Conservation (phyloP, 2,888 invertebrate genomes). For the Xestoiulus laeticollis region DNA sequence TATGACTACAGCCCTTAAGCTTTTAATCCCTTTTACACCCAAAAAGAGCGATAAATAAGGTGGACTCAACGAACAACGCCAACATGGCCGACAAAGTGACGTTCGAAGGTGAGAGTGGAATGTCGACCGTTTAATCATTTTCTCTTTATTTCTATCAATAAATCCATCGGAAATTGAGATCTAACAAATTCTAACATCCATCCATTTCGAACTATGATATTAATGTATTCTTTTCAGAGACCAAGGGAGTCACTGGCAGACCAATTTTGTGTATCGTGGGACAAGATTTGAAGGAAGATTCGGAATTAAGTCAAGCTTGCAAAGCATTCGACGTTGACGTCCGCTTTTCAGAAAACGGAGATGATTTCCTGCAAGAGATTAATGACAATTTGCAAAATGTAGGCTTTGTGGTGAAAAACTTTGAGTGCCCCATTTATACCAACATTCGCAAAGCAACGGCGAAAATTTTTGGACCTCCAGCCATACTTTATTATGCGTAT, state of each 20-base stretch:
- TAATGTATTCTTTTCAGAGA: not conserved
- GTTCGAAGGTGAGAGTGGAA: not conserved
- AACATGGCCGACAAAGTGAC: constrained; percentile 36
- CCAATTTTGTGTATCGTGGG: constrained; percentile 48
- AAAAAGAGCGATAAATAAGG: not conserved
- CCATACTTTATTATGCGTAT: constrained; percentile 62
- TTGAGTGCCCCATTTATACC: constrained; percentile 77
- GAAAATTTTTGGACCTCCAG: constrained; percentile 64
- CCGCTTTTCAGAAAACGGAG: constrained; percentile 25
- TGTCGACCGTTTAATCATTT: not conserved
- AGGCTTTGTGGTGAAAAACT: constrained; percentile 77
- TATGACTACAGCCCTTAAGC: not conserved
- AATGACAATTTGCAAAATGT: constrained; percentile 66
- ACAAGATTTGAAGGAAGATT: constrained; percentile 36
- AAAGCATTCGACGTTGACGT: constrained; percentile 46
- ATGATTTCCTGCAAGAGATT: not conserved
- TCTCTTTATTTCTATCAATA: not conserved
- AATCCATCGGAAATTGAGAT: too few relatives aligned
- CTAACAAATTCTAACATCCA: too few relatives aligned
- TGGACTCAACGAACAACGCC: constrained; percentile 4
- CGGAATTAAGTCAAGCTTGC: not conserved
- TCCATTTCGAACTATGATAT: not conserved
- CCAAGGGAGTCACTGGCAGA: not conserved
- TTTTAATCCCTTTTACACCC: not conserved
- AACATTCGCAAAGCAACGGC: constrained; percentile 67